Evolutionary conservation across 2,113 vertebrate species (phyloP).

Genomic region (Python bivittatus): DNA sequence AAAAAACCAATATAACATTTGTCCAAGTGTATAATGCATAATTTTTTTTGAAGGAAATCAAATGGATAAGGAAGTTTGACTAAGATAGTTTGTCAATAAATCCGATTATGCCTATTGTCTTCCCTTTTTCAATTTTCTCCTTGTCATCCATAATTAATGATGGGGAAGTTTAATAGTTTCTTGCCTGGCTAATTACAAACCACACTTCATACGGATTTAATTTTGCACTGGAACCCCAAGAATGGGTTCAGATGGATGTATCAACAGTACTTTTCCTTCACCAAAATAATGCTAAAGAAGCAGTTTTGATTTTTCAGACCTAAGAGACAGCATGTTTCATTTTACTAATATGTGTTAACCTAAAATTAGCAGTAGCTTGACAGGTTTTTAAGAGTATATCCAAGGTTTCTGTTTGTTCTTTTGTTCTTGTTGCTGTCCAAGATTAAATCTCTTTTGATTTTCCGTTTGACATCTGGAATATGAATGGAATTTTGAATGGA

Average conservation of each 20-base stretch:
- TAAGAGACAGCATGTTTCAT: not conserved
- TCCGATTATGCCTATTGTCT: not conserved
- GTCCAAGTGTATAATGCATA: not conserved
- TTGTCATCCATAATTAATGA: not conserved
- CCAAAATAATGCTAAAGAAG: not conserved
- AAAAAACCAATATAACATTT: not conserved
- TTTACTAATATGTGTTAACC: not conserved
- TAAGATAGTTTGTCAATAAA: not conserved
- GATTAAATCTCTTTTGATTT: constrained; percentile 17
- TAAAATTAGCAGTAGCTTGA: not conserved
- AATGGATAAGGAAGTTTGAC: not conserved
- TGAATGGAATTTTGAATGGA: not conserved
- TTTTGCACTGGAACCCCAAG: not conserved
- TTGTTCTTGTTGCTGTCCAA: not conserved
- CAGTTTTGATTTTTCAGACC: not conserved
- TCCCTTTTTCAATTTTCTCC: not conserved
- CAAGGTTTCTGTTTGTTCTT: not conserved
- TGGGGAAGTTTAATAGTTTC: not conserved
- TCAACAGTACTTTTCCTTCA: not conserved
- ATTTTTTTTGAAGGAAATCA: not conserved
- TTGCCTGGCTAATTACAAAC: not conserved
- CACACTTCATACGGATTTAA: not conserved
- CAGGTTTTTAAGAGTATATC: accelerated
- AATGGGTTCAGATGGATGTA: not conserved
- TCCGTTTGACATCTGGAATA: not conserved